Evolutionary conservation across 2,797 vertebrate species (phyloP), one percentile per base, ranked within the genome.

Genomic region (Hylomyscus alleni): DNA sequence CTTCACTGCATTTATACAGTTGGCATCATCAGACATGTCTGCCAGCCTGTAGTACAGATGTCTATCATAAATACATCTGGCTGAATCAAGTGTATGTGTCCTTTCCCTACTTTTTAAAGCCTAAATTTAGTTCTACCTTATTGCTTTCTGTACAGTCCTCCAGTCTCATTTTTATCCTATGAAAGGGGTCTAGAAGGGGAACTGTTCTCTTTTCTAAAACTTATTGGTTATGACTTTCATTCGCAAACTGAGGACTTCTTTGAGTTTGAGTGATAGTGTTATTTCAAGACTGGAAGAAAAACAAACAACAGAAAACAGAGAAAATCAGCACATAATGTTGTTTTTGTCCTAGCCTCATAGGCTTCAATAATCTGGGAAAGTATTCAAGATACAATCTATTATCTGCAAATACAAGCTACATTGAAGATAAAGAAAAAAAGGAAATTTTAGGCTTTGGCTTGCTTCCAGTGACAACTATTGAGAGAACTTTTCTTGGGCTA

Each of bases 381-480:
- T 22, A 95, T 52, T 56, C 50, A 65, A 84, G 81, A 85, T 77
- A 52, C 24, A 13, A 34, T 95, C 67, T 93, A 83, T 91, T 96
- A 75, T 65, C n/a, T 47, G 37, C 69, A 93, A 92, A 95, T 80
- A 52, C 19, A 82, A 29, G 24, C 26, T n/a, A 13, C 65, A 88
- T 69, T 82, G 58, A 94, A 93, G 50, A 82, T 89, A 90, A 93
- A 96, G 44, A 50, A 37, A 89, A 89, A 90, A 75, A 29, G 40
- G 2, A 4, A 93, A 78, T 93, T 52, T 83, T 87, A 80, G 40
- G 52, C 26, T 20, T 81, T 94, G 47, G 81, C 54, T 91, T 91
- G 9, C 65, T 94, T 77, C 9, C 44, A 6, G 24, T 5, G 4
- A 93, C 72, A 91, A n/a, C 67, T 22, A 75, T 31, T 87, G 75